These are phyloP conservation scores for Myioborus miniatus DNA, from an alignment of 2,797 vertebrate genomes.

Conservation along the genomic window DNA sequence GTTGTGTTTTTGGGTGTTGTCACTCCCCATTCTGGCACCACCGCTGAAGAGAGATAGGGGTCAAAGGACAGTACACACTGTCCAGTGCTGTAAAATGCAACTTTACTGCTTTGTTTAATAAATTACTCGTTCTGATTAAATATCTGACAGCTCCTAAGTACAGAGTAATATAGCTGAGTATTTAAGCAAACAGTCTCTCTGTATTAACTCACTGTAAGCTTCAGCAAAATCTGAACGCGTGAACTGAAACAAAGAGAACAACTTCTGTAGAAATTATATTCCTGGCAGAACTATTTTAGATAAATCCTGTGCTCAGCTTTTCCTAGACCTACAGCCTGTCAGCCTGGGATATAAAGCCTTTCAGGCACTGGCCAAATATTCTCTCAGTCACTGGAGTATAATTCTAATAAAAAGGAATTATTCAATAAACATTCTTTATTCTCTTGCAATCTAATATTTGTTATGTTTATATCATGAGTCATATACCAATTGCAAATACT, in stretches of 20 bases:
- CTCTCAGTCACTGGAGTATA: not conserved
- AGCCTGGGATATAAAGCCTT: not conserved
- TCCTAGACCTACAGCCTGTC: not conserved
- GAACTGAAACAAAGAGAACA: not conserved
- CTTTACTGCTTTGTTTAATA: constrained; percentile 54
- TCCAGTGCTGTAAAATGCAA: constrained; percentile 20
- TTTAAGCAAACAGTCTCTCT: not conserved
- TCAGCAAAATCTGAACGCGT: not conserved
- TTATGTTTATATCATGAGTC: not conserved
- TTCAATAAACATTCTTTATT: not conserved
- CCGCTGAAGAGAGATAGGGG: not conserved
- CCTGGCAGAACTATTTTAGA: not conserved
- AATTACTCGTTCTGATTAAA: constrained; percentile 41
- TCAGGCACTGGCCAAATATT: not conserved
- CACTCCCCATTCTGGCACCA: constrained; percentile 22
- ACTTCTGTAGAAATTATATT: not conserved
- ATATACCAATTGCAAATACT: not conserved
- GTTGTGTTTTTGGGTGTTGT: not conserved
- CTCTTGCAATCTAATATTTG: not conserved
- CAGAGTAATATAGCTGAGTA: not conserved
- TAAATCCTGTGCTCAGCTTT: not conserved
- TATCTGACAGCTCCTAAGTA: not conserved
- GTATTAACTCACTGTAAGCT: not conserved
- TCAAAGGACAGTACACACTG: constrained; percentile 60
- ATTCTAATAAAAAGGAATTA: not conserved